phyloP scores from a whole-genome alignment of 2,113 vertebrate genomes.

The Ariopsis seemanni region DNA sequence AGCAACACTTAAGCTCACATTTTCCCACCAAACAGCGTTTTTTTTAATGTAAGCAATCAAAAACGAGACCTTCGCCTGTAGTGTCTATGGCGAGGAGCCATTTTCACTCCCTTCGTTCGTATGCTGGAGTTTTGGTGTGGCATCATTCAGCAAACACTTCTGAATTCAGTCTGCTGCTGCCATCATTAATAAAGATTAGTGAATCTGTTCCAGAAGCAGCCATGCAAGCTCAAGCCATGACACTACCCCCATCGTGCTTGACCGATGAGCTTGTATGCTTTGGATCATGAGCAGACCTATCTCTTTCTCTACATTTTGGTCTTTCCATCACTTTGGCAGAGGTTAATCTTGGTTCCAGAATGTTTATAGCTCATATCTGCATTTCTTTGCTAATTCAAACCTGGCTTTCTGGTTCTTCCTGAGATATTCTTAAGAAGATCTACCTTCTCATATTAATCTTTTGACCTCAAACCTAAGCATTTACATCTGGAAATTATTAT shows the following conservation, averaged over 20 bases:
- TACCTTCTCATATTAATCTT: not conserved
- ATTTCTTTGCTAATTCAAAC: not conserved
- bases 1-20: not conserved
- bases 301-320: not conserved
- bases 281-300: not conserved
- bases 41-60: not conserved
- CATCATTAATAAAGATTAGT: not conserved
- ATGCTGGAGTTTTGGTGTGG: not conserved
- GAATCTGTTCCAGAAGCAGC: not conserved
- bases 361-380: not conserved
- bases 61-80: not conserved
- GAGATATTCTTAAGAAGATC: not conserved
- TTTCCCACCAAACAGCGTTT: not conserved
- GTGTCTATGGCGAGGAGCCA: not conserved
- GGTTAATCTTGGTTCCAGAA: not conserved
- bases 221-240: not conserved
- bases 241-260: not conserved
- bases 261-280: not conserved
- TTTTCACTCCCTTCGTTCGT: not conserved
- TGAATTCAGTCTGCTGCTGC: not conserved
- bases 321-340: not conserved
- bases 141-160: not conserved
- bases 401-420: no score
- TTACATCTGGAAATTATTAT: no score
- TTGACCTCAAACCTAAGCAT: not conserved